phyloP scores from a whole-genome alignment of 2,888 invertebrate genomes.

The Auanema sp. region DNA sequence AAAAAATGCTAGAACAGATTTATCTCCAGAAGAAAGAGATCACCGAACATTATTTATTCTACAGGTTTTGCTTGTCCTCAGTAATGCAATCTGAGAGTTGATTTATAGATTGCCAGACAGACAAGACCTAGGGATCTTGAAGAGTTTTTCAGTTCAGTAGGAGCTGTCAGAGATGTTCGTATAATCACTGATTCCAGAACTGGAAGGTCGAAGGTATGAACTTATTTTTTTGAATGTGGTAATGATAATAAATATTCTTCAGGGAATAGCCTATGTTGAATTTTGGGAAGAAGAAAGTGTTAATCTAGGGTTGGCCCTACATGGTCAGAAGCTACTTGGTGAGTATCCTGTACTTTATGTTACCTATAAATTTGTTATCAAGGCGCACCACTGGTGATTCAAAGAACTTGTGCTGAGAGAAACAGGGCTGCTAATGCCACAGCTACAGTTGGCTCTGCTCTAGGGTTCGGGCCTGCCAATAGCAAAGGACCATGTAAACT shows the following conservation, averaged over 20 bases:
- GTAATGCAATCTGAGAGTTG: too few species aligned
- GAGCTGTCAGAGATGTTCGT: slow-evolving; percentile 91
- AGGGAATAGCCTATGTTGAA: slow-evolving; percentile 97
- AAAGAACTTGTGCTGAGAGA: slow-evolving; percentile 89
- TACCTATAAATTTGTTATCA: slow-evolving; percentile 6
- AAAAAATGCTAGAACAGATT: slow-evolving; percentile 48
- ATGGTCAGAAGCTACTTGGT: slow-evolving; percentile 87
- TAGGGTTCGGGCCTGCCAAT: slow-evolving; percentile 65
- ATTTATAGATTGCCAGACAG: slow-evolving; percentile 48
- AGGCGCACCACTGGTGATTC: slow-evolving; percentile 92
- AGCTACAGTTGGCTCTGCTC: slow-evolving; percentile 57
- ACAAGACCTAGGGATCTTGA: slow-evolving; percentile 67
- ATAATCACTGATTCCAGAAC: slow-evolving; percentile 99
- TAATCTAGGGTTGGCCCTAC: slow-evolving; percentile 75
- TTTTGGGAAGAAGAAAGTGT: slow-evolving; percentile 95
- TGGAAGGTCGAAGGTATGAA: slow-evolving; percentile 79
- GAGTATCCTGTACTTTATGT: neutral
- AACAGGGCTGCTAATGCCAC: slow-evolving; percentile 66
- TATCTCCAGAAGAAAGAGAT: slow-evolving; percentile 95
- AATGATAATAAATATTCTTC: neutral
- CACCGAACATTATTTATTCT: slow-evolving; percentile 98
- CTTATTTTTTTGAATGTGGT: neutral
- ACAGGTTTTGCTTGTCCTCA: slow-evolving; percentile 78
- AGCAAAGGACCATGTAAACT: slow-evolving; percentile 22
- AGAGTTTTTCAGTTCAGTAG: slow-evolving; percentile 97